A percentile compares a stretch with the other conserved stretches of the same genome.
Conservation (phyloP, 1,140 invertebrate species). For the Drosophila mojavensis region DNA sequence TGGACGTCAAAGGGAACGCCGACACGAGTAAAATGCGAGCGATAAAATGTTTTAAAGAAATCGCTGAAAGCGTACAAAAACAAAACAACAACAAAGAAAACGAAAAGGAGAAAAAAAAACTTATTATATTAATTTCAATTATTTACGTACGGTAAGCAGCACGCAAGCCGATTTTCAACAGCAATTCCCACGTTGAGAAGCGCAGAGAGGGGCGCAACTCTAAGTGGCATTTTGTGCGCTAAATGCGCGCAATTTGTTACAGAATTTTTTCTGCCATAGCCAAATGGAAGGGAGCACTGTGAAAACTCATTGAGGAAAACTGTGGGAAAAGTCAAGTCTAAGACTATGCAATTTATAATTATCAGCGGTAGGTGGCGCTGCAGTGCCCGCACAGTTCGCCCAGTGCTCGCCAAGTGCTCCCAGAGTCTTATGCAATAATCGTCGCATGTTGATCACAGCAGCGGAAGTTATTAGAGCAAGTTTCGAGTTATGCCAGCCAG, state of each 20-base stretch:
- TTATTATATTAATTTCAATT: conserved; percentile 79
- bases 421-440: conserved; percentile 32
- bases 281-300: background rate
- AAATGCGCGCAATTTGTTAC: conserved; percentile 76
- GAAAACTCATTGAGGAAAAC: conserved; percentile 31
- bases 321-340: conserved; percentile 41
- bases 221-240: conserved; percentile 69
- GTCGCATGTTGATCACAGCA: conserved; percentile 49
- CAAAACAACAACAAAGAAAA: background rate
- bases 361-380: conserved; percentile 70
- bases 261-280: conserved; percentile 56
- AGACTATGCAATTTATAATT: conserved; percentile 58
- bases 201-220: conserved; percentile 22
- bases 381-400: conserved; percentile 1
- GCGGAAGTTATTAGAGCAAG: conserved; percentile 72
- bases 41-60: conserved; percentile 68
- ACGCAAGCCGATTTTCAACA: conserved; percentile 31
- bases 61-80: conserved; percentile 37
- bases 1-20: conserved; percentile 62
- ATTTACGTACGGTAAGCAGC: conserved; percentile 53
- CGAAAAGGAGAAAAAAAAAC: conserved; percentile 19
- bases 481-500: conserved; percentile 58
- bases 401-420: background rate
- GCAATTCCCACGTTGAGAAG: conserved; percentile 42
- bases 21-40: conserved; percentile 44